These are phyloP conservation scores for Monopterus albus DNA, from an alignment of 2,113 vertebrate species.

Conservation along the genomic window DNA sequence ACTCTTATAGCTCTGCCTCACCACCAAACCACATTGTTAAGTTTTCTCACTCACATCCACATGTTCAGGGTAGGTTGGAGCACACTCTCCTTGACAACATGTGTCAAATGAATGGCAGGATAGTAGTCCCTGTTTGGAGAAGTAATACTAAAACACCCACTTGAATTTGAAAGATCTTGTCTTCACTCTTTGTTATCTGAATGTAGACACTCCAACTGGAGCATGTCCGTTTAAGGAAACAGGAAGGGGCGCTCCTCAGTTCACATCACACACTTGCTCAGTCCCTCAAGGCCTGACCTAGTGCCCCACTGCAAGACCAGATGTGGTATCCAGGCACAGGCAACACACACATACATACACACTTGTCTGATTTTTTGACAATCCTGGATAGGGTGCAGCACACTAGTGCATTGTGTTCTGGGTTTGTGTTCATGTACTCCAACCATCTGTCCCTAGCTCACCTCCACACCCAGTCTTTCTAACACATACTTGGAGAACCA, in stretches of 20 bases:
- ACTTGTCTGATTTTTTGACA: constrained; percentile 45
- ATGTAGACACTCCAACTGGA: constrained; percentile 60
- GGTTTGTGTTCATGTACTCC: constrained; percentile 4
- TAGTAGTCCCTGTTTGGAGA: background rate
- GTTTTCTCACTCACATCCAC: constrained; percentile 34
- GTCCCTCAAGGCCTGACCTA: constrained; percentile 57
- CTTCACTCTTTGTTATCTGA: constrained; percentile 49
- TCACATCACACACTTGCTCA: constrained; percentile 43
- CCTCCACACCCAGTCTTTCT: constrained; percentile 58
- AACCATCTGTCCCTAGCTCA: constrained; percentile 61
- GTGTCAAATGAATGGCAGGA: background rate
- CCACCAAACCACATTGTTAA: constrained; percentile 41
- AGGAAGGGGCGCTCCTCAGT: constrained; percentile 78
- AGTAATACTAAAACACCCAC: background rate
- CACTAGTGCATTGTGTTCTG: constrained; percentile 7
- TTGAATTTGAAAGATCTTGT: constrained; percentile 7
- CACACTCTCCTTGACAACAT: background rate
- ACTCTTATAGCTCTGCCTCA: constrained; percentile 40
- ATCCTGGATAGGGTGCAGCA: constrained; percentile 29
- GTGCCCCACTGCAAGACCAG: constrained; percentile 67
- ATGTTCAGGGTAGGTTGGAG: background rate
- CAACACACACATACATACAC: constrained; percentile 14
- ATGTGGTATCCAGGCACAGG: constrained; percentile 44
- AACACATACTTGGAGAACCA: constrained; percentile 54
- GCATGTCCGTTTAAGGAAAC: constrained; percentile 76